These are phyloP conservation scores for Deilephila elpenor DNA, from an alignment of 2,888 invertebrate species.

Conservation along the genomic window DNA sequence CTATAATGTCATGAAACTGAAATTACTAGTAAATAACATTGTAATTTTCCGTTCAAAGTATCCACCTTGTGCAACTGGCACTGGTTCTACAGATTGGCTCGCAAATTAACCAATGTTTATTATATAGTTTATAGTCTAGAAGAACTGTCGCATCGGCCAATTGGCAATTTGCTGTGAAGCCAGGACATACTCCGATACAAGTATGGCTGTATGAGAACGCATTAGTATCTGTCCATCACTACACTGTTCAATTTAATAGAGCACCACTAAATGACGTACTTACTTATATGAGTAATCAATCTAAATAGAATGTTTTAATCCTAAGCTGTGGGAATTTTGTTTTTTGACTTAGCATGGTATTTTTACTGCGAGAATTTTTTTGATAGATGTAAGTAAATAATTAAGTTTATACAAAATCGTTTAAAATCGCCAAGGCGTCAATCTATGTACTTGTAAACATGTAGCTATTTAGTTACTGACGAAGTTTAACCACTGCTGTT, in stretches of 20 bases:
- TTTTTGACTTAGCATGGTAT: too few relatives aligned
- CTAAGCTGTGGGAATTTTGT: neutral
- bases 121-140: conserved; percentile 9
- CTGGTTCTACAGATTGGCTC: neutral
- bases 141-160: conserved; percentile 8
- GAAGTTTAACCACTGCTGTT: too few relatives aligned
- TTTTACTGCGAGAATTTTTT: too few relatives aligned
- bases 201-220: neutral
- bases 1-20: conserved; percentile 12
- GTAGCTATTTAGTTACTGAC: too few relatives aligned
- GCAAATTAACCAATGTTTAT: neutral
- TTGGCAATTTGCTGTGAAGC: conserved; percentile 2
- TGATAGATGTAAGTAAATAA: too few relatives aligned
- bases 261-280: neutral
- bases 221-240: conserved; percentile 1
- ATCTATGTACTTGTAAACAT: too few relatives aligned
- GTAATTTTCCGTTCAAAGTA: conserved; percentile 23
- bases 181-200: neutral
- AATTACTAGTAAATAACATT: conserved; percentile 20
- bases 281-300: neutral
- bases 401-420: too few relatives aligned
- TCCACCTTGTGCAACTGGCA: conserved; percentile 6
- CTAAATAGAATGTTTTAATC: neutral
- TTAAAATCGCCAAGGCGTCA: too few relatives aligned
- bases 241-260: neutral